Conservation (phyloP, 2,797 vertebrate genomes). For the Myoxocephalus aenaeus region DNA sequence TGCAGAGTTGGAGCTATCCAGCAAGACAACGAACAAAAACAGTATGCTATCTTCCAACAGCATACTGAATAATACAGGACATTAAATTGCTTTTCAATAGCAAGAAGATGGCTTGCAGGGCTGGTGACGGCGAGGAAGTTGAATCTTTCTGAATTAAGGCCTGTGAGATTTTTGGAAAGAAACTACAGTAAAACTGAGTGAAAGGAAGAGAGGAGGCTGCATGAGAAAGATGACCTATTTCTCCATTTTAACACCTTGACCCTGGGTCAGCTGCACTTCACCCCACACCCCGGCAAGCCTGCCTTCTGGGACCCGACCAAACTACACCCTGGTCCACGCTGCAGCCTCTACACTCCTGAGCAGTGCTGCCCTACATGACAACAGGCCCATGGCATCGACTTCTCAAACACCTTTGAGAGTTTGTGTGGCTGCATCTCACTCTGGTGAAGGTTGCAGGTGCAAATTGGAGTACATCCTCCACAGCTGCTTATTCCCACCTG, state of each 20-base stretch:
- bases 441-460: conserved; percentile 57
- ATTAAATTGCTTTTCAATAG: conserved; percentile 47
- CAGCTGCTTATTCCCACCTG: conserved; percentile 56
- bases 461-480: conserved; percentile 58
- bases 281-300: background rate
- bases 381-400: conserved; percentile 12
- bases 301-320: conserved; percentile 42
- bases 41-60: conserved; percentile 31
- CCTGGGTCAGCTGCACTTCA: conserved; percentile 43
- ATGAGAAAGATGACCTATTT: background rate
- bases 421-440: conserved; percentile 45
- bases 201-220: background rate
- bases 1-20: conserved; percentile 31
- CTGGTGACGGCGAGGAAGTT: conserved; percentile 41
- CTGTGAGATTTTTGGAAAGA: conserved; percentile 19
- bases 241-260: conserved; percentile 26
- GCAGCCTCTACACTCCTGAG: conserved; percentile 5
- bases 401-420: conserved; percentile 21
- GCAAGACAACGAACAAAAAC: conserved; percentile 24
- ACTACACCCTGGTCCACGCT: conserved; percentile 23
- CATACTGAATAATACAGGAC: conserved; percentile 48
- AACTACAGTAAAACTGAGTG: background rate
- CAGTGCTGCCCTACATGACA: conserved; percentile 32
- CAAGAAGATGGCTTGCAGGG: conserved; percentile 41
- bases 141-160: conserved; percentile 45